Evolutionary conservation across 2,113 vertebrate species (phyloP).

Genomic region (Scolopax mira): DNA sequence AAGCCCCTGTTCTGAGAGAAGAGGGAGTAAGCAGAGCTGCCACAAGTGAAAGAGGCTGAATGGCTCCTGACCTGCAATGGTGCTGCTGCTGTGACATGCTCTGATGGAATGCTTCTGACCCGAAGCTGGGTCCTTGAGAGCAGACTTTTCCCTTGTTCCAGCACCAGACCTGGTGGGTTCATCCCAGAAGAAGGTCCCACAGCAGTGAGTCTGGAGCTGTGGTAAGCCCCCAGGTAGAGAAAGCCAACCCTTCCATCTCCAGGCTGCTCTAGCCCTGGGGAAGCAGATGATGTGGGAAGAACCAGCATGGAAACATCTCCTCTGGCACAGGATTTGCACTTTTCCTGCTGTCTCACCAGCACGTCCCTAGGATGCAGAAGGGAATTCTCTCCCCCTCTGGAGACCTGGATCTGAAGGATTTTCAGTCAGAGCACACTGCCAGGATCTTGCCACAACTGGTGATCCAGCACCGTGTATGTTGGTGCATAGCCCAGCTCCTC

Average conservation of each 20-base stretch:
- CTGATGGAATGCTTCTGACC: not conserved
- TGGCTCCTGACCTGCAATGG: accelerated
- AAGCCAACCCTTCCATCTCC: not conserved
- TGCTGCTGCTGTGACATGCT: not conserved
- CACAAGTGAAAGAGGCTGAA: accelerated
- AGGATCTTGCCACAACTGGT: not conserved
- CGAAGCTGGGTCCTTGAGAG: not conserved
- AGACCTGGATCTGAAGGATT: not conserved
- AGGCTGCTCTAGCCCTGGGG: not conserved
- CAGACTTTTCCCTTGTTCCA: not conserved
- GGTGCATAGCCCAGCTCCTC: not conserved
- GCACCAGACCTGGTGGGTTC: not conserved
- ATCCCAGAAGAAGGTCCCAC: not conserved
- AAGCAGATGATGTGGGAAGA: not conserved
- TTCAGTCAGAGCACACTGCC: not conserved
- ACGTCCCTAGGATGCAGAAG: not conserved
- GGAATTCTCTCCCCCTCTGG: not conserved
- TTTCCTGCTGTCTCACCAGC: not conserved
- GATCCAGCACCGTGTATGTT: not conserved
- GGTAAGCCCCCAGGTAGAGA: not conserved
- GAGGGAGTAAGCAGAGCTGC: not conserved
- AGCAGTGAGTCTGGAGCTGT: not conserved
- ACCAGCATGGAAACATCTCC: not conserved
- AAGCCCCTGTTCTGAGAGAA: not conserved
- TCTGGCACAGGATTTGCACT: not conserved